These are phyloP conservation scores for Florisuga fusca DNA, from an alignment of 2,797 vertebrate species.

Conservation along the genomic window DNA sequence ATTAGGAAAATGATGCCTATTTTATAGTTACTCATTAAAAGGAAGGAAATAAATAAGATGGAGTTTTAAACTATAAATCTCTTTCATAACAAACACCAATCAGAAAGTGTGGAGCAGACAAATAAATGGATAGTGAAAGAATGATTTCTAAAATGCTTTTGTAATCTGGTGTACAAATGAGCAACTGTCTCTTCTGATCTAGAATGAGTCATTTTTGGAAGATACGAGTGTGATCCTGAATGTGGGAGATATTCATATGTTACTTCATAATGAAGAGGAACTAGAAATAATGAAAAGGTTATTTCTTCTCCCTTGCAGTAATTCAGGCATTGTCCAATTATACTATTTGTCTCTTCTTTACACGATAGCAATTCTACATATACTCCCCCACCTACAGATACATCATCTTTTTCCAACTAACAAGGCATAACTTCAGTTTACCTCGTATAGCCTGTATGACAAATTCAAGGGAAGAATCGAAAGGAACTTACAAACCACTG, in stretches of 20 bases:
- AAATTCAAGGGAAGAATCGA: constrained; percentile 56
- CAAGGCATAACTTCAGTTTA: constrained; percentile 58
- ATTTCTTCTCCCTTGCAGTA: constrained; percentile 62
- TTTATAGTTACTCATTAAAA: constrained; percentile 78
- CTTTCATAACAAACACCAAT: constrained; percentile 66
- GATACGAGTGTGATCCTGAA: constrained; percentile 51
- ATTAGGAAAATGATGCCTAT: constrained; percentile 80
- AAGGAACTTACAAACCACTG: constrained; percentile 49
- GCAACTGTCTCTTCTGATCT: constrained; percentile 68
- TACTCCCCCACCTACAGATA: constrained; percentile 58
- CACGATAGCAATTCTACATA: not conserved
- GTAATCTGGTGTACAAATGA: constrained; percentile 70
- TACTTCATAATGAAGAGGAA: constrained; percentile 75
- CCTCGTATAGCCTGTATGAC: constrained; percentile 1
- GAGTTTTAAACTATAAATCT: constrained; percentile 72
- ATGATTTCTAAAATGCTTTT: constrained; percentile 59
- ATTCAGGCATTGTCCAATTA: constrained; percentile 26
- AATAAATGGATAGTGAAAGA: constrained; percentile 67
- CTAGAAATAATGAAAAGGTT: constrained; percentile 59
- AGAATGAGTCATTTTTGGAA: constrained; percentile 71
- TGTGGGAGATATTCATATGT: constrained; percentile 44
- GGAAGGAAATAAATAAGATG: constrained; percentile 74
- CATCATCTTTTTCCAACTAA: constrained; percentile 54
- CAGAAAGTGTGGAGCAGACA: constrained; percentile 22
- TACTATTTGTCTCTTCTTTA: constrained; percentile 32